A percentile compares a stretch with the other conserved stretches of the same genome.
Conservation (phyloP, 2,113 vertebrate species). For the Maccullochella peelii region DNA sequence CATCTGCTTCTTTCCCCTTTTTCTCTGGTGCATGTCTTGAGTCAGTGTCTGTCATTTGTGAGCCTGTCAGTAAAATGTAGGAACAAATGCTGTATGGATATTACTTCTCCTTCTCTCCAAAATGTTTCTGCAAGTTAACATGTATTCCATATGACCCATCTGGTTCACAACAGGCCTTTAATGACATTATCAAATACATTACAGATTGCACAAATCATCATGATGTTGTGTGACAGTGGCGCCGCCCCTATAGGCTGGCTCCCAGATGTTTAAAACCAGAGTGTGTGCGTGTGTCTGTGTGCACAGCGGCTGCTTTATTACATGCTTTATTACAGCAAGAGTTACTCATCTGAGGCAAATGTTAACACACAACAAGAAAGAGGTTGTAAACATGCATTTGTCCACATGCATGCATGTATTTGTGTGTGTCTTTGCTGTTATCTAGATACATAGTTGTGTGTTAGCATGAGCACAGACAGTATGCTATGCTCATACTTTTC, state of each 20-base stretch:
- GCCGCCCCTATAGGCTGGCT: conserved; percentile 39
- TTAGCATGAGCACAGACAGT: not conserved
- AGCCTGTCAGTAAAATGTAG: conserved; percentile 15
- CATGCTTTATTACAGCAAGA: not conserved
- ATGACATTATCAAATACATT: conserved; percentile 79
- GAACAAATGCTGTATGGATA: conserved; percentile 32
- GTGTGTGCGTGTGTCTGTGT: conserved; percentile 1
- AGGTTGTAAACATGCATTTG: conserved; percentile 5
- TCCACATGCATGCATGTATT: not conserved
- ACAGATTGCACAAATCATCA: conserved; percentile 75
- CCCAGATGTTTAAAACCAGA: conserved; percentile 63
- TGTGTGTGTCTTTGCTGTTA: not conserved
- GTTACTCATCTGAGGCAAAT: conserved; percentile 34
- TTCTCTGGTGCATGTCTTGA: conserved; percentile 17
- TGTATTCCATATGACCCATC: conserved; percentile 76
- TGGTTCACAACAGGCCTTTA: conserved; percentile 61
- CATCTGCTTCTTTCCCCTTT: conserved; percentile 1
- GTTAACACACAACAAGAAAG: conserved; percentile 14
- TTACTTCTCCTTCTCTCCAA: conserved; percentile 22
- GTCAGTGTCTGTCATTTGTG: conserved; percentile 21
- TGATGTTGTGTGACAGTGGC: conserved; percentile 64
- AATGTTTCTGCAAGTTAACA: conserved; percentile 55
- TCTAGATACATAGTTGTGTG: not conserved
- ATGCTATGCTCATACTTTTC: not conserved
- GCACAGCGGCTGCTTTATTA: conserved; percentile 15